These are phyloP conservation scores for Thysanoteuthis rhombus DNA, from an alignment of 2,888 invertebrate genomes.

Conservation along the genomic window DNA sequence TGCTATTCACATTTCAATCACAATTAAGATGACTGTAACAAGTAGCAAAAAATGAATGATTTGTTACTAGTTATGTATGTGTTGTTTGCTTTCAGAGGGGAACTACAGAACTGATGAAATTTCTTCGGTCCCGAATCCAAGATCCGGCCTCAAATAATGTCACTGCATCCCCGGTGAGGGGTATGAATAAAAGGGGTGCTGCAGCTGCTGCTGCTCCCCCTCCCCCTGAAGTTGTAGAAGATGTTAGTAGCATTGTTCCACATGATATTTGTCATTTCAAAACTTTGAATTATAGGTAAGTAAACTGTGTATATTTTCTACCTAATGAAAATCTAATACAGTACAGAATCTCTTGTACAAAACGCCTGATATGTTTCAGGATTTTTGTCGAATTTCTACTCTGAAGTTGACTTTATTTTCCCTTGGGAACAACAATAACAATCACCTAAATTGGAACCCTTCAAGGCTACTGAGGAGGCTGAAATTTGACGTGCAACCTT, in stretches of 20 bases:
- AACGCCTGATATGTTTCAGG: no score
- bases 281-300: slow-evolving; percentile 63
- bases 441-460: no score
- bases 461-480: no score
- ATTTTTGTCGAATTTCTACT: no score
- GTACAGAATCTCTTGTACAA: no score
- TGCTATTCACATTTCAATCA: no score
- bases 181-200: slow-evolving; percentile 30
- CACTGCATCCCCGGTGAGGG: slow-evolving; percentile 37
- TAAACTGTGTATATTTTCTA: background rate
- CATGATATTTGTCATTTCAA: slow-evolving; percentile 61
- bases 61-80: background rate
- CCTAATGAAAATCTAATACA: no score
- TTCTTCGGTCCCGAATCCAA: slow-evolving; percentile 69
- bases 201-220: slow-evolving; percentile 44
- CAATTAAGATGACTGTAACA: no score
- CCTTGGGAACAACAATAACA: no score
- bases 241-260: slow-evolving; percentile 53
- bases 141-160: slow-evolving; percentile 46
- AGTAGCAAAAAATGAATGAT: no score
- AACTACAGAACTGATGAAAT: slow-evolving; percentile 82
- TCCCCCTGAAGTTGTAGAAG: slow-evolving; percentile 53
- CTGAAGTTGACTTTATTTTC: no score
- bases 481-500: no score
- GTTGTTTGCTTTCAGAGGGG: slow-evolving; percentile 73